phyloP scores from a whole-genome alignment of 2,888 invertebrate species.

The Theretra japonica region DNA sequence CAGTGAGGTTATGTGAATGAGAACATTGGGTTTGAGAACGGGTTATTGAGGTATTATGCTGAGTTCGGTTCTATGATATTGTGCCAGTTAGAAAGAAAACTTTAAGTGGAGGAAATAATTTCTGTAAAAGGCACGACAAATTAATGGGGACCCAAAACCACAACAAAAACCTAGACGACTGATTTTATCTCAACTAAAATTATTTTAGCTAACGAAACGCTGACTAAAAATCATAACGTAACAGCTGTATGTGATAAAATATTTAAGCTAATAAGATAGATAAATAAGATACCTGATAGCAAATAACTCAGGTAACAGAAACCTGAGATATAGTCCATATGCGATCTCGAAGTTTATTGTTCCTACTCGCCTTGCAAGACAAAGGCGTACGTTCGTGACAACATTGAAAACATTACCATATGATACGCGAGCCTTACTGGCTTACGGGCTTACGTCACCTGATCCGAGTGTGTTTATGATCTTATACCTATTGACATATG shows the following conservation, averaged over 20 bases:
- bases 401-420: constrained; percentile 18
- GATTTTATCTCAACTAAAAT: no score
- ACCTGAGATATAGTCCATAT: neutral
- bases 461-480: neutral
- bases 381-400: constrained; percentile 18
- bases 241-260: no score
- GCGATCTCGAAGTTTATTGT: neutral
- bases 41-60: neutral
- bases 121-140: no score
- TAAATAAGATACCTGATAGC: no score
- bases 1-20: neutral
- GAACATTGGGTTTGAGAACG: neutral
- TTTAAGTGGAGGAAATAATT: no score
- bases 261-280: no score
- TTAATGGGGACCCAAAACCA: no score
- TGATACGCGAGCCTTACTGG: neutral
- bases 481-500: neutral
- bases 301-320: neutral
- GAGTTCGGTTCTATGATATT: neutral
- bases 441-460: constrained; percentile 5
- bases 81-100: no score
- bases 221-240: no score
- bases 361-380: constrained; percentile 9
- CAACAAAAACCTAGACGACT: no score
- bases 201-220: no score